Conservation (phyloP, 2,888 invertebrate species). For the Macropis europaea region DNA sequence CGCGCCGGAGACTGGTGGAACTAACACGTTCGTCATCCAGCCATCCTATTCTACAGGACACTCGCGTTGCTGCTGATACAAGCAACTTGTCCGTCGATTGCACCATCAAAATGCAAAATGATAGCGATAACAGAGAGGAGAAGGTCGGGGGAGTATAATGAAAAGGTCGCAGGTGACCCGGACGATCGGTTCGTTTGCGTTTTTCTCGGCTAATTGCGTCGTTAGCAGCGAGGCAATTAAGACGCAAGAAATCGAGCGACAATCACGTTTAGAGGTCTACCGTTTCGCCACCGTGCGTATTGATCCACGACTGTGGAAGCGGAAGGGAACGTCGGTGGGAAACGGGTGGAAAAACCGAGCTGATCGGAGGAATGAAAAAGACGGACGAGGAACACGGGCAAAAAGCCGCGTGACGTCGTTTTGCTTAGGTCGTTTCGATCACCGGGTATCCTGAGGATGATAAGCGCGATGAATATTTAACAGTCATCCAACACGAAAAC, state of each 20-base stretch:
- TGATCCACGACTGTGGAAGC: slow-evolving; percentile 67
- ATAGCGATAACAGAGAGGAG: too few relatives aligned
- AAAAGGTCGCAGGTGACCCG: slow-evolving; percentile 17
- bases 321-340: slow-evolving; percentile 28
- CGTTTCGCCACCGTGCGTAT: slow-evolving; percentile 69
- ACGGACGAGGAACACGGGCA: slow-evolving; percentile 13
- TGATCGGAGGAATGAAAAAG: slow-evolving; percentile 21
- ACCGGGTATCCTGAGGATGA: slow-evolving; percentile 9
- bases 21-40: slow-evolving; percentile 24
- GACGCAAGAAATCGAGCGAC: slow-evolving; percentile 77
- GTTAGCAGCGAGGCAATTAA: slow-evolving; percentile 77
- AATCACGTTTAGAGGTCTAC: slow-evolving; percentile 73
- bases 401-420: slow-evolving; percentile 38
- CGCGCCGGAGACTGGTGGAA: slow-evolving; percentile 53
- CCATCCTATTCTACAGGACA: too few relatives aligned
- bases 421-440: slow-evolving; percentile 30
- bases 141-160: slow-evolving; percentile 14
- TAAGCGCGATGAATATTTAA: slow-evolving; percentile 2
- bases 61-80: slow-evolving; percentile 1
- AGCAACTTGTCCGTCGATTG: too few relatives aligned
- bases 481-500: background rate
- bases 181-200: slow-evolving; percentile 1
- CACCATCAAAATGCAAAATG: too few relatives aligned
- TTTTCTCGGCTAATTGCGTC: slow-evolving; percentile 74
- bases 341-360: slow-evolving; percentile 38